phyloP scores from a whole-genome alignment of 2,888 invertebrate species.

The Cryptops parisi region DNA sequence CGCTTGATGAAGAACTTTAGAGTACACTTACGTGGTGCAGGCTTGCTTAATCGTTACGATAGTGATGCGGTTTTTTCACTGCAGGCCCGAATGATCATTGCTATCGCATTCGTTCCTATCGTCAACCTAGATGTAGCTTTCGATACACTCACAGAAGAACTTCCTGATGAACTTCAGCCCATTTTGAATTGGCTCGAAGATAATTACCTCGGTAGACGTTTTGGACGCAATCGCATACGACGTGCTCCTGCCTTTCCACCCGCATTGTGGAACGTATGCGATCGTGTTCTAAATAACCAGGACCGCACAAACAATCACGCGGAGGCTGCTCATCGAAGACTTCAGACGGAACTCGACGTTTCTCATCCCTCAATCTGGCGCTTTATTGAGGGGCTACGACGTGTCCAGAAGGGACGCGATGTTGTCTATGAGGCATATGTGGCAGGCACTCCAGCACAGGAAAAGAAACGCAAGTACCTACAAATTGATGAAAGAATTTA shows the following conservation, averaged over 20 bases:
- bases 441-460: too few species aligned
- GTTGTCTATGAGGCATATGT: slow-evolving; percentile 1
- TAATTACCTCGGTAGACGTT: slow-evolving; percentile 10
- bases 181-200: slow-evolving; percentile 15
- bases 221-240: neutral
- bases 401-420: slow-evolving; percentile 12
- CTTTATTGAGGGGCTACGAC: slow-evolving; percentile 11
- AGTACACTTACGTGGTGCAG: neutral
- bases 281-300: slow-evolving; percentile 2
- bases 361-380: slow-evolving; percentile 13
- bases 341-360: slow-evolving; percentile 12
- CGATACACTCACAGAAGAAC: neutral
- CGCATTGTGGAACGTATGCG: slow-evolving; percentile 10
- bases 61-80: slow-evolving; percentile 6
- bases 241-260: neutral
- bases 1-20: slow-evolving; percentile 3
- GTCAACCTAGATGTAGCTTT: slow-evolving; percentile 5
- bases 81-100: slow-evolving; percentile 8
- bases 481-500: too few species aligned
- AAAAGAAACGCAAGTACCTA: too few species aligned
- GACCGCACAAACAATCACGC: slow-evolving; percentile 14
- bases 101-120: slow-evolving; percentile 7
- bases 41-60: slow-evolving; percentile 1
- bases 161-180: slow-evolving; percentile 6
- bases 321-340: slow-evolving; percentile 13